Evolutionary conservation across 2,113 vertebrate genomes (phyloP), one percentile per base, ranked within the genome.

Genomic region (Colaptes auratus): DNA sequence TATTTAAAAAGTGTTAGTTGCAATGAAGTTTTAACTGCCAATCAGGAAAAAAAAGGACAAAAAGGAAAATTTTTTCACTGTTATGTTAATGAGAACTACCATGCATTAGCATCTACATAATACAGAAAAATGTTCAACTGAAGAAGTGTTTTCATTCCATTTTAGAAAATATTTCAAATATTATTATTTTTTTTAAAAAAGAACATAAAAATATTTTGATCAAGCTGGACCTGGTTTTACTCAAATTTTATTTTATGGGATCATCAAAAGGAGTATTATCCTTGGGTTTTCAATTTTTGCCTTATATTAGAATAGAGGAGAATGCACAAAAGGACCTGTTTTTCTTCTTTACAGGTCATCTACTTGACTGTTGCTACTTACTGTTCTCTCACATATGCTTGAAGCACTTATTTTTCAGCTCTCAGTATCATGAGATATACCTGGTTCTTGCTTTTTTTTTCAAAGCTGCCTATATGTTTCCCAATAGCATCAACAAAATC

Each of bases 401-500:
- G 56, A 88, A 11, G 15, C 5, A 1, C 90, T 67, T 71, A 36
- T 44, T 36, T 93, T 95, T 71, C 19, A 9, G 8, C 18, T 75
- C 33, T 88, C 53, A 9, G 17, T 48, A n/a, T 52, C 23, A 10
- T 36, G 52, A 78, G n/a, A 44, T 86, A 11, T 48, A 39, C 44
- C 73, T 92, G 80, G 31, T 80, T 80, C 69, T 92, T 91, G 20
- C 65, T n/a, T 74, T 86, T 12, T 86, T 12, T 92, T 94, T 75
- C 79, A 75, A 75, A 91, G 69, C 70, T 81, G 30, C 58, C 30
- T 76, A 3, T 82, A 35, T 60, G 12, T 71, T 71, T 91, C 53
- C 85, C 44, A 69, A 12, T 33, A 77, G 78, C 42, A 86, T 75
- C 72, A 82, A 28, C 30, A 90, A 92, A 88, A 69, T 58, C 83